Base-by-base conservation (phyloP, 2,797 vertebrate species). In the Eurystomus glaucurus region DNA sequence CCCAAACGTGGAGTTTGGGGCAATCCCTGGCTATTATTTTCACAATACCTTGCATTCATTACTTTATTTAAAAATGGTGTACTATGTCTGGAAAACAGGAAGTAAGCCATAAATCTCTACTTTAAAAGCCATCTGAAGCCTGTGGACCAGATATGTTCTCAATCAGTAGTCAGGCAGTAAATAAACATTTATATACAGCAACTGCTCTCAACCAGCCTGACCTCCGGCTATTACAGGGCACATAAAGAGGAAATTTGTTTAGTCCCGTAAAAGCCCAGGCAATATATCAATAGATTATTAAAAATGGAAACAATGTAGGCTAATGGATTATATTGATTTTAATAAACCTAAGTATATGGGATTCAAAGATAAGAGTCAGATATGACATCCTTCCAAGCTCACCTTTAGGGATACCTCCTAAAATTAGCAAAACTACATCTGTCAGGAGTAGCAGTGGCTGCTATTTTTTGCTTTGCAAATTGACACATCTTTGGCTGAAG, bases 81-180 rank as follows among this genome's bases (percentile, higher is more conserved):
- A 95, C 97, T 96, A 11, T 98, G 98, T 98, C 98, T 98, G 98
- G 98, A 97, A 97, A 98, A 97, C 98, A 98, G 98, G 98, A 99
- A 98, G 98, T 96, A 92, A 97, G 88, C 96, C 97, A 97, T 98
- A 96, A 98, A 98, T 98, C 98, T 98, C 98, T 97, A 96, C 97
- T 97, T 98, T 98, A 98, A 98, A 98, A 98, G 98, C 98, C 98
- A 98, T 97, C 98, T 98, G 98, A 98, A 97, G 98, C 98, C 97
- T 94, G 97, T 77, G 98, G 97, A 98, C 97, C 98, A 98, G 98
- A 98, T 98, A 98, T 98, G 98, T 98, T 98, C 98, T 97, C 98
- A 97, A 98, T 98, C 98, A 98, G 98, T 98, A 98, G 98, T 98
- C 98, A 98, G 98, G 98, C 98, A 98, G 98, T 98, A 98, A 98